A percentile compares a stretch with the other conserved stretches of the same genome.
Conservation (phyloP, 2,113 vertebrate species). For the Leucosticte australis region DNA sequence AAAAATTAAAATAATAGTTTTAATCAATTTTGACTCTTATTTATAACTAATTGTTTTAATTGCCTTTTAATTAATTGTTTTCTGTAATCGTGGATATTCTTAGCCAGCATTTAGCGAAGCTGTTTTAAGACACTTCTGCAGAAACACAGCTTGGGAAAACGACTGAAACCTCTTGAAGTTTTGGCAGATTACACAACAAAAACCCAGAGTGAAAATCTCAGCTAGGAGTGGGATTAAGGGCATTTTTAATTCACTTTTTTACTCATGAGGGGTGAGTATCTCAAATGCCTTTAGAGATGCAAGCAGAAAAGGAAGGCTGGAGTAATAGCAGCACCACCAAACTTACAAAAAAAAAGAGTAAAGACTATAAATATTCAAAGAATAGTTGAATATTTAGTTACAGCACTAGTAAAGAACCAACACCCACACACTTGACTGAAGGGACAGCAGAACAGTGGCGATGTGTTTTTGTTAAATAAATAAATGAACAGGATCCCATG, state of each 20-base stretch:
- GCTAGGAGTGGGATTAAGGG: too few species aligned
- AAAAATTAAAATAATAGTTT: background rate
- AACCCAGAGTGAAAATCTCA: background rate
- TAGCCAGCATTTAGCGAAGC: background rate
- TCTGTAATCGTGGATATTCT: rapidly evolving
- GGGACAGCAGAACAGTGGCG: background rate
- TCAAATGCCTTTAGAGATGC: background rate
- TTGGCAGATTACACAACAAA: background rate
- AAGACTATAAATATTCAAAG: background rate
- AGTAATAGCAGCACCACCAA: background rate
- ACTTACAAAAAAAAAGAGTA: background rate
- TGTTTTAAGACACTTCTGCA: background rate
- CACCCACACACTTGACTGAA: background rate
- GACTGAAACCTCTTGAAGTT: background rate
- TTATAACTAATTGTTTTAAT: background rate
- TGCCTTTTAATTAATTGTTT: background rate
- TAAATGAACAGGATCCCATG: background rate
- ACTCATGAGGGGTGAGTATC: background rate
- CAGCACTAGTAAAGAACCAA: background rate
- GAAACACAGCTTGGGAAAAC: background rate
- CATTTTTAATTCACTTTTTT: background rate
- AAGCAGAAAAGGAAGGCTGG: background rate
- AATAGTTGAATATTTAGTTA: background rate
- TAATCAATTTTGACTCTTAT: background rate
- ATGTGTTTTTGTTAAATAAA: background rate